Base-by-base conservation (phyloP, 2,797 vertebrate genomes). In the Rhabdophis nuchalis region DNA sequence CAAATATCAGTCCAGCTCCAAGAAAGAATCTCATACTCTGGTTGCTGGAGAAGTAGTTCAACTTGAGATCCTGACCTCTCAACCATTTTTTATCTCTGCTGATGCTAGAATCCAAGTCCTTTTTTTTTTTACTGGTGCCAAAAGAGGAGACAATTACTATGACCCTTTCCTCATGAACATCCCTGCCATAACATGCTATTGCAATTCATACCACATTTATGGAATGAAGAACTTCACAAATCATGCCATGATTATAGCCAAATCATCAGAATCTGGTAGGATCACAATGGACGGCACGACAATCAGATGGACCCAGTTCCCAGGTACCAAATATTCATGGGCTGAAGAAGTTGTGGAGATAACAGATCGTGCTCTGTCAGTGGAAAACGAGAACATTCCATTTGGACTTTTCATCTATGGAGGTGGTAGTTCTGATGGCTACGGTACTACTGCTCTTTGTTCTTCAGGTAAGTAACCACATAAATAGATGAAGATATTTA, bases 321-420 rank as follows among this genome's bases (percentile, higher is more conserved):
- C 58, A 4, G 96, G 96, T 85, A 98, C 97, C 0, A 96, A 96
- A 64, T 98, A 96, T 95, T 98, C 97, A 1, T 98, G 97, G 95
- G 72, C 95, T 0, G 95, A 98, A 87, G 89, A 98, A 20, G 87
- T 58, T 0, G 18, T 87, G 2, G 90, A 29, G 9, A 1, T 25
- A 16, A 32, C 64, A 68, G 64, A 68, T 32, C 64, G 0, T 7
- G 90, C 87, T 61, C 96, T 96, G 57, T 95, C 3, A 6, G 27
- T 97, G 25, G 91, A 96, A 89, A 97, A 96, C 77, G 87, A 96
- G 3, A 93, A 58, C 7, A 86, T 95, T 2, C 11, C 12, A 29
- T 98, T 98, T 86, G 97, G 95, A 41, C 91, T 98, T 72, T 97
- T 98, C 89, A 95, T 92, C 87, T 57, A 98, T 0, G 98, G 98